A percentile compares a stretch with the other conserved stretches of the same genome.
phyloP scores from a whole-genome alignment of 2,888 invertebrate species.

The Hyposoter didymator region DNA sequence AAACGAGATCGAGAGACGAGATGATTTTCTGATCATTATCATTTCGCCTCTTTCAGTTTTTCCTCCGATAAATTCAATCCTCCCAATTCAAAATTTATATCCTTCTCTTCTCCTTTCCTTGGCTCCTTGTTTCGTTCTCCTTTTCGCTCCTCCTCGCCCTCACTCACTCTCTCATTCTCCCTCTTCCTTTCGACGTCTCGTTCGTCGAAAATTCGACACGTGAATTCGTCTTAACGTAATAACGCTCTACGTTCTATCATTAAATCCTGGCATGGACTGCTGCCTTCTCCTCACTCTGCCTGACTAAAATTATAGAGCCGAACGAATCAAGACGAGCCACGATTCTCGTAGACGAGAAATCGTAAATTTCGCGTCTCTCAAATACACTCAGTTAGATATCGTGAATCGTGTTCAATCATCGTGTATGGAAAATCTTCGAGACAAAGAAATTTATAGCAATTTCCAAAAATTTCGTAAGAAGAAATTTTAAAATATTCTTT shows the following conservation, averaged over 20 bases:
- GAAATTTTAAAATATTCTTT: background rate
- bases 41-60: background rate
- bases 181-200: constrained; percentile 11
- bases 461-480: background rate
- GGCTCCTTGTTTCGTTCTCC: background rate
- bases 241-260: constrained; percentile 51
- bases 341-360: constrained; percentile 25
- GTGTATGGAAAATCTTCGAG: background rate
- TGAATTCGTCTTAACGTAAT: constrained; percentile 48
- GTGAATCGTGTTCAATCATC: constrained; percentile 23
- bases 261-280: constrained; percentile 31
- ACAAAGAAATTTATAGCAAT: background rate
- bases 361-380: constrained; percentile 22
- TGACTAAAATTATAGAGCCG: constrained; percentile 50
- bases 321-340: constrained; percentile 25
- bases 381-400: constrained; percentile 59
- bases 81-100: background rate
- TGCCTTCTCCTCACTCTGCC: constrained; percentile 8
- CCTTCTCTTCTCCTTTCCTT: background rate
- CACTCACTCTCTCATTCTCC: background rate
- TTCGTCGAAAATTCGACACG: constrained; percentile 35
- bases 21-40: background rate
- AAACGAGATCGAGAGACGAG: background rate
- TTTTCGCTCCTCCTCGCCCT: background rate
- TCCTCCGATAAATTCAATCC: background rate